Evolutionary conservation across 2,888 invertebrate species (phyloP).

Genomic region (Aphidoletes aphidimyza): DNA sequence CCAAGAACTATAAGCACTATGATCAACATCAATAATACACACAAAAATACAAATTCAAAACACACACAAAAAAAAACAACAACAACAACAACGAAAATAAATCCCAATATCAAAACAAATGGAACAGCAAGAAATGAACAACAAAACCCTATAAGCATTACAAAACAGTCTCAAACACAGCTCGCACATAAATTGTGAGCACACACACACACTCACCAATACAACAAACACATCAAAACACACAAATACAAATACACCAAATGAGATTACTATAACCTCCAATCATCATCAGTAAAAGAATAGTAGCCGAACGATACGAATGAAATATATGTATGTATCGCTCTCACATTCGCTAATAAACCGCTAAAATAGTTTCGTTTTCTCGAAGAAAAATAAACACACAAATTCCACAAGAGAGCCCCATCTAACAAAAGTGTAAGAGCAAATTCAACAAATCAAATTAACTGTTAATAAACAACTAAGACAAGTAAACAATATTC

Average conservation of each 20-base stretch:
- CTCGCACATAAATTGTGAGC: background rate
- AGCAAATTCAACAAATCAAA: too few relatives aligned
- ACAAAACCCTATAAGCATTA: background rate
- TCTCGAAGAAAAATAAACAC: background rate
- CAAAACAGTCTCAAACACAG: background rate
- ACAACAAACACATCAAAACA: background rate
- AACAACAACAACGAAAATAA: too few relatives aligned
- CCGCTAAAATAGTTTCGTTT: background rate
- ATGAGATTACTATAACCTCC: constrained; percentile 46
- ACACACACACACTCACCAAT: too few relatives aligned
- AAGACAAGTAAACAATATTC: too few relatives aligned
- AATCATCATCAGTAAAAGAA: constrained; percentile 52
- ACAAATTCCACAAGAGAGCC: background rate
- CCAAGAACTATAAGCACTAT: too few relatives aligned
- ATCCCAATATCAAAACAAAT: background rate
- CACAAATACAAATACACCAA: constrained; percentile 3
- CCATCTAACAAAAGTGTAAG: too few relatives aligned
- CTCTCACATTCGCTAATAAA: background rate
- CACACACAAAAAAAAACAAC: too few relatives aligned
- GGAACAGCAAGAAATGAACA: background rate
- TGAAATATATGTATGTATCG: background rate
- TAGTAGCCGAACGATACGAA: constrained; percentile 42
- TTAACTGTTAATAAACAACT: too few relatives aligned
- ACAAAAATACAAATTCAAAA: too few relatives aligned
- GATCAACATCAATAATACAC: too few relatives aligned